A percentile compares a stretch with the other conserved stretches of the same genome.
Conservation (phyloP, 2,113 vertebrate genomes). For the Oryzias woworae region DNA sequence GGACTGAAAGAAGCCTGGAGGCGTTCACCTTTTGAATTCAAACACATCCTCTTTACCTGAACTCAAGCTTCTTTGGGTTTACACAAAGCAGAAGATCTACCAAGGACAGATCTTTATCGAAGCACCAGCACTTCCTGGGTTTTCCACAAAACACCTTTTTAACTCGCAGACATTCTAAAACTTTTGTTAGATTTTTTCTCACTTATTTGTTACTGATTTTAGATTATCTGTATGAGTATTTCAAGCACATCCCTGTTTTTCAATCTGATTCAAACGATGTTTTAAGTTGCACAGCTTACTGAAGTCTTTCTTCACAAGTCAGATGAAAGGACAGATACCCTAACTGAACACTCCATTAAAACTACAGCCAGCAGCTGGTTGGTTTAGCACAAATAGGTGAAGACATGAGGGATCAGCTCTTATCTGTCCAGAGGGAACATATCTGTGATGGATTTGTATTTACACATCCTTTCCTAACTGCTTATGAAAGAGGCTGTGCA, state of each 20-base stretch:
- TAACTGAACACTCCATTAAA: neutral
- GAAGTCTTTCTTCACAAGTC: neutral
- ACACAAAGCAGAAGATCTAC: slow-evolving; percentile 67
- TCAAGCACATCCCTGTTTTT: too few relatives aligned
- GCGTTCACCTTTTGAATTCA: slow-evolving; percentile 45
- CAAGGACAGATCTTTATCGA: slow-evolving; percentile 68
- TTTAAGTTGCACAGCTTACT: neutral
- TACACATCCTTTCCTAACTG: too few relatives aligned
- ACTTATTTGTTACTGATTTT: slow-evolving; percentile 6
- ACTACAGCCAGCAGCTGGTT: neutral
- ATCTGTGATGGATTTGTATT: too few relatives aligned
- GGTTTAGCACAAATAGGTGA: neutral
- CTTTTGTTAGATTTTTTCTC: neutral
- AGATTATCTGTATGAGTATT: neutral
- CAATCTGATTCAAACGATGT: neutral
- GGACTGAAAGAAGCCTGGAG: slow-evolving; percentile 14
- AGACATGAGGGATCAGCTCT: too few relatives aligned
- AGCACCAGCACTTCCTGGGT: slow-evolving; percentile 63
- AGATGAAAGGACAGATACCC: neutral
- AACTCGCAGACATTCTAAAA: slow-evolving; percentile 5
- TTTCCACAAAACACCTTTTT: slow-evolving; percentile 48
- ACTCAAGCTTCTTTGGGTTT: slow-evolving; percentile 49
- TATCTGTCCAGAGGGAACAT: too few relatives aligned
- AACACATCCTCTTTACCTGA: slow-evolving; percentile 57
- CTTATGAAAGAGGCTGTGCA: too few relatives aligned